Percentiles rank a stretch among this genome's conserved stretches.
Conservation (phyloP, 2,888 invertebrate genomes). For the Lysandra coridon region DNA sequence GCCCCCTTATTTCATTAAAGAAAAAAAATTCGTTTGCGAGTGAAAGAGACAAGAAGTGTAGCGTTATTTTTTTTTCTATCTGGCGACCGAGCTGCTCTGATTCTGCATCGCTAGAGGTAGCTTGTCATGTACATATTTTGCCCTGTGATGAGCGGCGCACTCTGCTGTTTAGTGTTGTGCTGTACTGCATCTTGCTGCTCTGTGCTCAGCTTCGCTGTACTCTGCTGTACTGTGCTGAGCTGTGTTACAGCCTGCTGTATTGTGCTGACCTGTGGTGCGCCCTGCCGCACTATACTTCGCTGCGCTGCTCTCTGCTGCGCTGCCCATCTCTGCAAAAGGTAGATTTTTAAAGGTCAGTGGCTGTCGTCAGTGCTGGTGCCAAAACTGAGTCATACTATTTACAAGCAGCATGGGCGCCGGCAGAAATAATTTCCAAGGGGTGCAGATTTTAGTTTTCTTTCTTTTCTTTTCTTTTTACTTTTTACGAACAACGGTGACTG, state of each 20-base stretch:
- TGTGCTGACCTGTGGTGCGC: background rate
- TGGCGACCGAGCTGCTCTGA: background rate
- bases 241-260: background rate
- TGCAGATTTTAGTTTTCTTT: too few relatives aligned
- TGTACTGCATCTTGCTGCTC: background rate
- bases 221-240: background rate
- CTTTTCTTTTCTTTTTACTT: too few relatives aligned
- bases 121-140: background rate
- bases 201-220: background rate
- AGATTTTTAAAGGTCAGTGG: too few relatives aligned
- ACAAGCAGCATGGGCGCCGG: too few relatives aligned
- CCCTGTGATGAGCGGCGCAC: background rate
- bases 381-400: too few relatives aligned
- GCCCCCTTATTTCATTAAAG: too few relatives aligned
- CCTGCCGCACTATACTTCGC: background rate
- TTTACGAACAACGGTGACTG: too few relatives aligned
- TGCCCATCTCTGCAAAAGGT: too few relatives aligned
- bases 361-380: too few relatives aligned
- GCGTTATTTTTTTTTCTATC: background rate
- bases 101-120: background rate
- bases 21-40: background rate
- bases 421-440: too few relatives aligned
- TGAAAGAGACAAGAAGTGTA: background rate
- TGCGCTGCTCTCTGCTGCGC: background rate
- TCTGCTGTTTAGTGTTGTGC: background rate